These are phyloP conservation scores for Pocillopora meandrina DNA, from an alignment of 92 coral and sea anemone species.

Conservation along the genomic window DNA sequence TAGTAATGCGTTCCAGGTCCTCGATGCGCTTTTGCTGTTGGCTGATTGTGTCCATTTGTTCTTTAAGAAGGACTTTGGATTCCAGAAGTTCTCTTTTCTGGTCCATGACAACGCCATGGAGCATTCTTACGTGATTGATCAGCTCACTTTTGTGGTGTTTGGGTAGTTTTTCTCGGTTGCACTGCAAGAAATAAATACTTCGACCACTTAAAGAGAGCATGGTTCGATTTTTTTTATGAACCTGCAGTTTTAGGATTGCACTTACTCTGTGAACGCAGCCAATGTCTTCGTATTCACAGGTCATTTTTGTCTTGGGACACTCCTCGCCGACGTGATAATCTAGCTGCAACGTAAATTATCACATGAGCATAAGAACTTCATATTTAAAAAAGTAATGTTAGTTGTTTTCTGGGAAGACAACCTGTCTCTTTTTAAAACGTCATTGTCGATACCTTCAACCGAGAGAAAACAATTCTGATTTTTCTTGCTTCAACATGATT, in stretches of 20 bases:
- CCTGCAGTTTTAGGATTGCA: neutral
- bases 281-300: constrained; percentile 46
- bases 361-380: neutral
- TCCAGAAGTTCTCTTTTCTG: constrained; percentile 47
- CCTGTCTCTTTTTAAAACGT: too few species aligned
- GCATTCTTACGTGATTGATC: constrained; percentile 40
- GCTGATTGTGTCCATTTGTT: constrained; percentile 52
- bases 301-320: constrained; percentile 54
- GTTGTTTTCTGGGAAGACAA: neutral
- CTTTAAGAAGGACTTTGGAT: constrained; percentile 31
- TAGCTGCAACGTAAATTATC: constrained; percentile 17
- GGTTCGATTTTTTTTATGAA: too few species aligned
- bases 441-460: neutral
- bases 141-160: constrained; percentile 52
- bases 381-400: neutral
- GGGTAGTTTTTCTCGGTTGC: constrained; percentile 60
- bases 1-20: constrained; percentile 72
- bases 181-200: constrained; percentile 9
- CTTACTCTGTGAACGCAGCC: constrained; percentile 62
- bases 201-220: too few species aligned
- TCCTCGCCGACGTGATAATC: constrained; percentile 47
- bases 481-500: too few species aligned
- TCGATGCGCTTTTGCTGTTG: constrained; percentile 60
- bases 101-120: constrained; percentile 47
- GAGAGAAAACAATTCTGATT: too few species aligned